Evolutionary conservation across 2,113 vertebrate genomes (phyloP).

Genomic region (Excalfactoria chinensis): DNA sequence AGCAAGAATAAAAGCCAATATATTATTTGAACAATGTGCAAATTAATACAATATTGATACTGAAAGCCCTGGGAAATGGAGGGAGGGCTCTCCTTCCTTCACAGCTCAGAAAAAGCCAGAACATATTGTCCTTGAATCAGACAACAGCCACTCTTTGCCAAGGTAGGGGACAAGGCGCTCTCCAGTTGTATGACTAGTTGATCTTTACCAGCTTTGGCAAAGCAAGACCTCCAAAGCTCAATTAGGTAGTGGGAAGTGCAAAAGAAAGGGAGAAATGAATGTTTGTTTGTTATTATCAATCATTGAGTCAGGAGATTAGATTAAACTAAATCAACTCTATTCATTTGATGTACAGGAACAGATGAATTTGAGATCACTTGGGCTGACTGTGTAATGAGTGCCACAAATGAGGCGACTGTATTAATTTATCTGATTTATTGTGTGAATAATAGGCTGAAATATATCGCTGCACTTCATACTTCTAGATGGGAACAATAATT

Average conservation of each 20-base stretch:
- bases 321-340: background rate
- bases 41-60: background rate
- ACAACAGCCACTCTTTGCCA: background rate
- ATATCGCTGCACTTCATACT: background rate
- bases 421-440: background rate
- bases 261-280: background rate
- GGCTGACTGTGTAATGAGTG: background rate
- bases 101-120: background rate
- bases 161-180: background rate
- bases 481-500: background rate
- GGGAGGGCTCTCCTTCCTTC: background rate
- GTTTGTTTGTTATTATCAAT: background rate
- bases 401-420: background rate
- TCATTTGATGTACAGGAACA: background rate
- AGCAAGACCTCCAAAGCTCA: background rate
- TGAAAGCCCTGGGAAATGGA: background rate
- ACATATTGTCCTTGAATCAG: background rate
- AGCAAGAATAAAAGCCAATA: background rate
- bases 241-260: accelerated
- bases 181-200: background rate
- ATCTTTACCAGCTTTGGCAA: background rate
- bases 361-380: background rate
- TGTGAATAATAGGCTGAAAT: background rate
- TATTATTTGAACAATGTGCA: background rate
- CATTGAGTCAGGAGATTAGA: background rate